Base-by-base conservation (phyloP, 2,888 invertebrate genomes). In the Plagodis dolabraria region DNA sequence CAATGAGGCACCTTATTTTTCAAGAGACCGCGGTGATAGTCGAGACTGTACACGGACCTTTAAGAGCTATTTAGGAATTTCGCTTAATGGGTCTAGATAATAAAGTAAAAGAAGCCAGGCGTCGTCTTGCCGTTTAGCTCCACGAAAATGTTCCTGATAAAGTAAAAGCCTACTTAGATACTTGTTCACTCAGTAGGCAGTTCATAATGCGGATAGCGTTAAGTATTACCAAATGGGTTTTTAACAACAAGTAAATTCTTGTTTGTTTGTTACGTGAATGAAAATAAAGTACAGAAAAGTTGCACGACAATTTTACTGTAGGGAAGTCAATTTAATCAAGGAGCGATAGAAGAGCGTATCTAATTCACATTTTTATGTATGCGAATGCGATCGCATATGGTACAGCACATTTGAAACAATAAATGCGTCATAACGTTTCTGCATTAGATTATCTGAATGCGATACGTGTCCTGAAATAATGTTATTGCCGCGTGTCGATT, bases 381-480 rank as follows among this genome's bases (percentile, higher is more conserved):
- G 57, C 69, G 72, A 71, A 81, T 83, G 80, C 82, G 80, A 78
- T 70, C 73, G 66, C 69, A 76, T 81, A 77, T 74, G 71, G 72
- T 69, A 69, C 71, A 79, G 75, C 73, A 77, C 76, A 82, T 86
- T 83, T 79, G 77, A 83, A 81, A 84, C 85, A 86, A 88, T 89
- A 87, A 90, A 89, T 85, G 89, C 87, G 80, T 85, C 83, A 85
- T 85, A 88, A 83, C 83, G 83, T 83, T 81, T 80, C 80, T 87
- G 86, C 83, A 86, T 89, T 86, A 85, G 85, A 88, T 90, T 89
- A 90, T 88, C 85, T 83, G 79, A 76, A 77, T 70, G 79, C 76
- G 84, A 88, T 88, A 89, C 89, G 90, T 91, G 89, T 84, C 71
- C 84, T 83, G 90, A 86, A 89, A 92, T 90, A 90, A 91, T 90